These are phyloP conservation scores for Stenodera caucasica DNA, from an alignment of 2,888 invertebrate species.

Conservation along the genomic window DNA sequence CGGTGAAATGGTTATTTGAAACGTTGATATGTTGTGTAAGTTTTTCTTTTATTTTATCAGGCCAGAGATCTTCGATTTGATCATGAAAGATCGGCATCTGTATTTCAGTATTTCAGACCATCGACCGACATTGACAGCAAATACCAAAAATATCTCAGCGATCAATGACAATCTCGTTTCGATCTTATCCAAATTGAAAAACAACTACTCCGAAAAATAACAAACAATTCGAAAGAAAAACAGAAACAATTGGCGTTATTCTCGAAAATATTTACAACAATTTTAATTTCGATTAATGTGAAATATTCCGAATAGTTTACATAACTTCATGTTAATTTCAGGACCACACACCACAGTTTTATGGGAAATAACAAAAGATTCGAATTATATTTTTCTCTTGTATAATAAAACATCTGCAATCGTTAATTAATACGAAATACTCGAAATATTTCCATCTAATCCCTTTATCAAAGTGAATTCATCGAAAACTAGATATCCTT, in stretches of 20 bases:
- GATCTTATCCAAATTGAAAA: conserved; percentile 34
- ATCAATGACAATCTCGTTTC: conserved; percentile 47
- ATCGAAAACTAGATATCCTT: no score
- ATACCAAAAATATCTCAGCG: conserved; percentile 53
- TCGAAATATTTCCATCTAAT: conserved; percentile 19
- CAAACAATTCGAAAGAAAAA: conserved; percentile 9
- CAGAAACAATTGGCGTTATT: background rate
- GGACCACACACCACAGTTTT: conserved; percentile 41
- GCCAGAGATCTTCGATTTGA: conserved; percentile 16
- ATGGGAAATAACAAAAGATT: conserved; percentile 35
- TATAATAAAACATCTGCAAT: conserved; percentile 23
- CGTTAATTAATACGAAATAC: conserved; percentile 29
- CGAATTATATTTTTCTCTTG: conserved; percentile 10
- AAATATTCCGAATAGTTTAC: conserved; percentile 39
- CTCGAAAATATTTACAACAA: background rate
- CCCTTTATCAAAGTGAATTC: conserved; percentile 20
- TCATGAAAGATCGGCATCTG: conserved; percentile 35
- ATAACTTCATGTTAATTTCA: conserved; percentile 33
- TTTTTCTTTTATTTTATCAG: conserved; percentile 25
- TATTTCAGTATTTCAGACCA: conserved; percentile 29
- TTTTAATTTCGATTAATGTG: conserved; percentile 43
- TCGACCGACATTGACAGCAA: conserved; percentile 46
- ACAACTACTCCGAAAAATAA: conserved; percentile 16
- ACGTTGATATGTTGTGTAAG: conserved; percentile 34
- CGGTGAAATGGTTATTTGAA: conserved; percentile 39